A percentile compares a stretch with the other conserved stretches of the same genome.
phyloP scores from a whole-genome alignment of 2,888 invertebrate species.

The Trissonchulus latispiculum region DNA sequence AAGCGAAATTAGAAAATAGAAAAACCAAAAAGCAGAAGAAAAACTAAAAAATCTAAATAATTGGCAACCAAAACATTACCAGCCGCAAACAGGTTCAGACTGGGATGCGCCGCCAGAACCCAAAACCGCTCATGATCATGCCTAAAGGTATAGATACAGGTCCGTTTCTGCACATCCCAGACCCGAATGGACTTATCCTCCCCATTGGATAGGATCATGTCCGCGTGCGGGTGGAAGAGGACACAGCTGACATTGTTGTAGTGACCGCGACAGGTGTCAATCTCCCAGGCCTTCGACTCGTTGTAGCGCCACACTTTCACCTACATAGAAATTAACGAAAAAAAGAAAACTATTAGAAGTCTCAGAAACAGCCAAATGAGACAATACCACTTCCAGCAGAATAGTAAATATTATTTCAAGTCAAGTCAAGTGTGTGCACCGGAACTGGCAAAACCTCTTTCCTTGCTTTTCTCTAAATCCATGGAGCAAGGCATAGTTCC shows the following conservation, averaged over 20 bases:
- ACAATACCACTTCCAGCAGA: no score
- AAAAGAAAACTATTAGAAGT: no score
- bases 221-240: slow-evolving; percentile 90
- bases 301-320: slow-evolving; percentile 81
- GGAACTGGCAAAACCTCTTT: no score
- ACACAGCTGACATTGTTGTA: slow-evolving; percentile 99
- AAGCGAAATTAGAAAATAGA: no score
- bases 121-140: slow-evolving; percentile 60
- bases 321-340: not conserved
- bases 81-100: slow-evolving; percentile 93
- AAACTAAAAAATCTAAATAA: no score
- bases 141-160: slow-evolving; percentile 78
- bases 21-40: no score
- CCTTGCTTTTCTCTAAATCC: no score
- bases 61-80: no score
- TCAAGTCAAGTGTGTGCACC: no score
- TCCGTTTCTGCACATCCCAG: slow-evolving; percentile 95
- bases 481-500: no score
- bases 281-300: slow-evolving; percentile 78
- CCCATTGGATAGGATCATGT: slow-evolving; percentile 87
- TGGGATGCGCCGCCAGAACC: slow-evolving; percentile 88
- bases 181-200: slow-evolving; percentile 96
- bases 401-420: no score
- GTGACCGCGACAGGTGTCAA: slow-evolving; percentile 97
- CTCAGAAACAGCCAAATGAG: no score